A percentile compares a stretch with the other conserved stretches of the same genome.
Evolutionary conservation across 2,113 vertebrate species (phyloP).

Genomic region (Bufo bufo): DNA sequence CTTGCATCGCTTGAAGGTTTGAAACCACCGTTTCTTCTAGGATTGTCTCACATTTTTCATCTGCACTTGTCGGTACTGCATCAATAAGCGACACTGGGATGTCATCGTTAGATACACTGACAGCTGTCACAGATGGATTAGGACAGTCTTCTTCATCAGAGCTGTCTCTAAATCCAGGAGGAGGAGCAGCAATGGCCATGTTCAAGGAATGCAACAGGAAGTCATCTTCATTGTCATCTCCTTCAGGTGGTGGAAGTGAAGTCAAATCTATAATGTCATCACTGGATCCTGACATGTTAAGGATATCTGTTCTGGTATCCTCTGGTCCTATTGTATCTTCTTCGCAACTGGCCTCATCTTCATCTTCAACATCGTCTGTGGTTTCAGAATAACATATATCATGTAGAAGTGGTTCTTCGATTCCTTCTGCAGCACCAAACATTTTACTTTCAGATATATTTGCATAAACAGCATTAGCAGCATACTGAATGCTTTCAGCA

Average conservation of each 20-base stretch:
- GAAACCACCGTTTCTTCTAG: slow-evolving; percentile 84
- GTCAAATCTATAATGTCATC: slow-evolving; percentile 98
- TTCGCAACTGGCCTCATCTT: slow-evolving; percentile 96
- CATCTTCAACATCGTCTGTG: slow-evolving; percentile 92
- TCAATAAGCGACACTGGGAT: slow-evolving; percentile 98
- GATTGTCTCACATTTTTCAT: slow-evolving; percentile 80
- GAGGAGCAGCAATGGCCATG: slow-evolving; percentile 95
- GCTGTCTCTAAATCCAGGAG: slow-evolving; percentile 97
- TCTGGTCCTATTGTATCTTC: slow-evolving; percentile 90
- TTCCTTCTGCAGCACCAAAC: slow-evolving; percentile 84
- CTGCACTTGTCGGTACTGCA: slow-evolving; percentile 84
- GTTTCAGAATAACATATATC: slow-evolving; percentile 97
- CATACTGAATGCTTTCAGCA: slow-evolving; percentile 84
- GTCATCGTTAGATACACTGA: slow-evolving; percentile 74
- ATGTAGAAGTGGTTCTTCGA: slow-evolving; percentile 92
- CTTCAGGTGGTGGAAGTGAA: slow-evolving; percentile 93
- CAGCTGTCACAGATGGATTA: slow-evolving; percentile 75
- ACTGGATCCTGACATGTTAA: slow-evolving; percentile 91
- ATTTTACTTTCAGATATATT: slow-evolving; percentile 89
- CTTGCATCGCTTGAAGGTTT: slow-evolving; percentile 91
- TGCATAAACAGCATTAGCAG: slow-evolving; percentile 85
- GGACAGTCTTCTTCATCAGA: slow-evolving; percentile 93
- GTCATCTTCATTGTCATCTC: slow-evolving; percentile 90
- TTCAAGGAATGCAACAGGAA: slow-evolving; percentile 94
- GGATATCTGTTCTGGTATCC: slow-evolving; percentile 83